Evolutionary conservation across 2,888 invertebrate genomes (phyloP), one percentile per base, ranked within the genome.

Genomic region (Sussaba pulchella): DNA sequence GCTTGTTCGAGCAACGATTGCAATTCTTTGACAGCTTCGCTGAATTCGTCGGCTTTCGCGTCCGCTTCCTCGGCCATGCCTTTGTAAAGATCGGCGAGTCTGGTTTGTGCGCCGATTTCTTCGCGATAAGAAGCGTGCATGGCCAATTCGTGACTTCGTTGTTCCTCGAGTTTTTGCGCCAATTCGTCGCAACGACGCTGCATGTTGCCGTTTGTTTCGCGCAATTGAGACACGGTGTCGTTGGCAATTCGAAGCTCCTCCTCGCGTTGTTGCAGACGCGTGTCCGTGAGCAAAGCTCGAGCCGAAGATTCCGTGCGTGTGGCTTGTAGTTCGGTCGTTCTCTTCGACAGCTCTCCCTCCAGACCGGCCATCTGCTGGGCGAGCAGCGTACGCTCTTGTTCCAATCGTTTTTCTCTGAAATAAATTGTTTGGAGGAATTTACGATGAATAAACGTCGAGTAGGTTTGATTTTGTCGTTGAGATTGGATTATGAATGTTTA

Each of bases 61-160:
- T 96, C 95, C 36, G 96, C 95, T 88, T 98, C 97, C 84, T 96
- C 96, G 86, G 95, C 94, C 92, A 97, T 95, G 39, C 94, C 95
- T 93, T 97, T 97, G 89, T 98, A 98, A 10, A 98, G 93, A 83
- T 97, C 96, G 1, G 96, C 95, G 72, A 99, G 93, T 93, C 96
- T 97, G 0, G 95, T 95, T 93, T 98, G 98, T 2, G 98, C 96
- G 79, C 96, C 95, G 17, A 98, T 93, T 93, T 99, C 98, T 87
- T 96, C 97, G 94, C 91, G 95, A 94, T 94, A 97, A 93, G 94
- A 95, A 36, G 90, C 82, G 73, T 92, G 90, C 90, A 92, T 91
- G 12, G 90, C 84, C 1, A 92, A 80, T 84, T 92, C 92, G 17
- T 91, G 91, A 3, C 85, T 88, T 21, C 92, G 83, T 50, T 92